Evolutionary conservation across 2,797 vertebrate species (phyloP).

Genomic region (Clarias pachynema): DNA sequence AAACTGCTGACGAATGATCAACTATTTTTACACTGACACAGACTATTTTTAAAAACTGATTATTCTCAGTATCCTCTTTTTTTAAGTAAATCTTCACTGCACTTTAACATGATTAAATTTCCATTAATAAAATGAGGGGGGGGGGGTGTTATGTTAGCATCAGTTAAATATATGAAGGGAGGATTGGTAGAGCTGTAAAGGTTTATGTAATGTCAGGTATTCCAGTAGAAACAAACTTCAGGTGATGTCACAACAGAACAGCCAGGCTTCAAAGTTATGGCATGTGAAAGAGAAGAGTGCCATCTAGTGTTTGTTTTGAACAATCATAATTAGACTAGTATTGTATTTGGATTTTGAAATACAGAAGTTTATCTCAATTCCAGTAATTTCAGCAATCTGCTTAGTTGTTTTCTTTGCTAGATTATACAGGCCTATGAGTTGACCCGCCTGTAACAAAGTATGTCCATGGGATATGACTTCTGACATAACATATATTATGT

Average conservation of each 20-base stretch:
- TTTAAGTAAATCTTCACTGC: too few relatives aligned
- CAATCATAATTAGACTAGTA: background rate
- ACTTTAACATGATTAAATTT: background rate
- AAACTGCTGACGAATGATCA: background rate
- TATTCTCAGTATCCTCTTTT: background rate
- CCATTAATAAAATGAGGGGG: background rate
- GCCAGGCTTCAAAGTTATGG: background rate
- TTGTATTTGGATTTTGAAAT: constrained; percentile 1
- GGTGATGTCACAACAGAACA: background rate
- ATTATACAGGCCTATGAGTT: too few relatives aligned
- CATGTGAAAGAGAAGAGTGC: constrained; percentile 27
- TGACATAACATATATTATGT: too few relatives aligned
- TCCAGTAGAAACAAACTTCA: background rate
- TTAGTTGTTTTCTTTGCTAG: too few relatives aligned
- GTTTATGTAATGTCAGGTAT: background rate
- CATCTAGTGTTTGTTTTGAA: constrained; percentile 9
- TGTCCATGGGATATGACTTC: too few relatives aligned
- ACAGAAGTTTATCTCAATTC: background rate
- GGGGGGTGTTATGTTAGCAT: background rate
- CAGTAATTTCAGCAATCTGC: too few relatives aligned
- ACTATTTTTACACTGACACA: background rate
- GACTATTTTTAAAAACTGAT: background rate
- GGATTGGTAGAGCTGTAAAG: background rate
- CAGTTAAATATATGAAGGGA: background rate
- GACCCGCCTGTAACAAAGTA: too few relatives aligned